Conservation (phyloP, 2,113 vertebrate species). For the Oreotrochilus melanogaster region DNA sequence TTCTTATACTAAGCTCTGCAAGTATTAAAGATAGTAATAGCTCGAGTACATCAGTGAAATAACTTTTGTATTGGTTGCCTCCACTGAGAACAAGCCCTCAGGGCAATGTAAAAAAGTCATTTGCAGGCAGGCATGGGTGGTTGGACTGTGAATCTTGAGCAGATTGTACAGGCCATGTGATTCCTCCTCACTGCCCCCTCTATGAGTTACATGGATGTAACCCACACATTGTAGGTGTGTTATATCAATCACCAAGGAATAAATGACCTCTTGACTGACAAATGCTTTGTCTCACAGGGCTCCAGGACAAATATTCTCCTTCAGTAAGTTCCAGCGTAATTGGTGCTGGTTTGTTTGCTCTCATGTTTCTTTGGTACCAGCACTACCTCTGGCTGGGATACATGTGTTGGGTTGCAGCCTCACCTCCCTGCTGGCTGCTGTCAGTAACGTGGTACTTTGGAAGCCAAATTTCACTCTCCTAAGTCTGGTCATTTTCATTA, state of each 20-base stretch:
- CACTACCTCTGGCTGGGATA: neutral
- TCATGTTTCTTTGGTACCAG: neutral
- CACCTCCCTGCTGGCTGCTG: neutral
- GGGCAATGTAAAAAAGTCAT: accelerated
- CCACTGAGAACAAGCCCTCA: neutral
- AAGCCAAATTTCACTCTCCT: neutral
- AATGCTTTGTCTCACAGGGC: neutral
- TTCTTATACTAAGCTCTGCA: neutral
- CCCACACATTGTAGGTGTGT: neutral
- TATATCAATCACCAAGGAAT: neutral
- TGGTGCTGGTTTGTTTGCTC: neutral
- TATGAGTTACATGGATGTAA: neutral
- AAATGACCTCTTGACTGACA: neutral
- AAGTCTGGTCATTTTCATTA: neutral
- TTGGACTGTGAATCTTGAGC: neutral
- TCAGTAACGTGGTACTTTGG: neutral
- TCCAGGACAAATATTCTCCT: neutral
- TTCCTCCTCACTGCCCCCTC: neutral
- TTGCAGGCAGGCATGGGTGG: neutral
- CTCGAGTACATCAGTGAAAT: neutral
- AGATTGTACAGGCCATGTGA: neutral
- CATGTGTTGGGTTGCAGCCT: neutral
- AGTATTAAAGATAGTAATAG: neutral
- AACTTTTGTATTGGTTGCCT: neutral
- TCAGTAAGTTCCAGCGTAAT: neutral